A percentile compares a stretch with the other conserved stretches of the same genome.
Evolutionary conservation across 2,113 vertebrate species (phyloP).

Genomic region (Oreochromis tanganicae): DNA sequence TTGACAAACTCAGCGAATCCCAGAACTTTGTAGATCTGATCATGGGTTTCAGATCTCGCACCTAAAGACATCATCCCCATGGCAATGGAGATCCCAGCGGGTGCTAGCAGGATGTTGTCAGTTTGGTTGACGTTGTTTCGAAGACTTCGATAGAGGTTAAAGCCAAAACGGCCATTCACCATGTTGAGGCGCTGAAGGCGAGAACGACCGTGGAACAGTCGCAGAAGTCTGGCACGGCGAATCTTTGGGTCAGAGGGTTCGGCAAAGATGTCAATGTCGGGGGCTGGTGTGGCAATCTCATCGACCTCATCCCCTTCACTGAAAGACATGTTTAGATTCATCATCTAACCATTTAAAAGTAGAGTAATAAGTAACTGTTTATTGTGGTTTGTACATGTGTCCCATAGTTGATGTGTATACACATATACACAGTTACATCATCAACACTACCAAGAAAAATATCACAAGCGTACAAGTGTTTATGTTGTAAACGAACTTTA

Average conservation of each 20-base stretch:
- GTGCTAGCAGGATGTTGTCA: constrained; percentile 90
- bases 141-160: constrained; percentile 85
- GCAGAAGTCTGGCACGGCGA: constrained; percentile 77
- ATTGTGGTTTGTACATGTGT: neutral
- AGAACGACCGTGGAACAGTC: constrained; percentile 85
- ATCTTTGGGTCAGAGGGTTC: constrained; percentile 75
- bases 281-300: constrained; percentile 70
- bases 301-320: constrained; percentile 80
- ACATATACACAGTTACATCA: neutral
- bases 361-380: neutral
- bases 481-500: neutral
- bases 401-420: neutral
- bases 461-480: neutral
- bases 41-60: constrained; percentile 72
- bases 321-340: neutral
- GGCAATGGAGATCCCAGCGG: constrained; percentile 90
- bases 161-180: constrained; percentile 87
- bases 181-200: constrained; percentile 90
- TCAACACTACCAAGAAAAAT: neutral
- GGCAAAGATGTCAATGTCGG: constrained; percentile 74
- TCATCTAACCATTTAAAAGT: neutral
- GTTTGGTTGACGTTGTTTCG: constrained; percentile 75
- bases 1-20: constrained; percentile 89
- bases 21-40: constrained; percentile 79
- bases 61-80: constrained; percentile 94